Evolutionary conservation across 2,888 invertebrate species (phyloP), one percentile per base, ranked within the genome.

Genomic region (Eristalis arbustorum): DNA sequence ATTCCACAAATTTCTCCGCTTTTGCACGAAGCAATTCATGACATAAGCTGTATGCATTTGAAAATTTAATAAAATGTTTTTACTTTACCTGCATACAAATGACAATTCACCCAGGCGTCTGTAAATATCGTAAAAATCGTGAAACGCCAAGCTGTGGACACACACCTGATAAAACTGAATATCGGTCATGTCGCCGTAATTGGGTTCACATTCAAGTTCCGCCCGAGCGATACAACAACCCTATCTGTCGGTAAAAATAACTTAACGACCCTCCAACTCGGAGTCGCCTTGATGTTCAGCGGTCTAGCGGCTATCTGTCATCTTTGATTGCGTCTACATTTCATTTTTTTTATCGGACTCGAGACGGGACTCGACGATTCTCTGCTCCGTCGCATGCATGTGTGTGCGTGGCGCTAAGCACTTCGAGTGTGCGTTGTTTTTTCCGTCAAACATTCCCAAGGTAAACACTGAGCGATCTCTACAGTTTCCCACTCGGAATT

Each of bases 251-350:
- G 18, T 40, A 63, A 31, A 49, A 63, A 31, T n/a, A 34, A 62
- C 22, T 23, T 25, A 11, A 42, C 14, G 59, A 71, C 23, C 14
- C 40, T 14, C 13, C 4, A 18, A 6, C 31, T 8, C 10, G 10
- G 6, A 22, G 40, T n/a, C 49, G 28, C 71, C 61, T 71, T 18
- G 18, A 8, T 61, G n/a, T 56, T 68, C 56, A 67, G n/a, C 28
- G 28, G 49, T n/a, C 42, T n/a, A 49, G 8, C 49, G 49, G 37
- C 37, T 72, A 63, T 72, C 63, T 72, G 42, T 72, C 61, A 49
- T 22, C 49, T 62, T 42, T 62, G 28, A 72, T 62, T 62, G 72
- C 49, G 62, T 62, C 72, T 62, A 62, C 66, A 22, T 40, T 37
- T 34, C 42, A 49, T n/a, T 49, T 49, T 49, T 18, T 49, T 42